Base-by-base conservation (phyloP, 2,797 vertebrate genomes). In the Periophthalmus magnuspinnatus region DNA sequence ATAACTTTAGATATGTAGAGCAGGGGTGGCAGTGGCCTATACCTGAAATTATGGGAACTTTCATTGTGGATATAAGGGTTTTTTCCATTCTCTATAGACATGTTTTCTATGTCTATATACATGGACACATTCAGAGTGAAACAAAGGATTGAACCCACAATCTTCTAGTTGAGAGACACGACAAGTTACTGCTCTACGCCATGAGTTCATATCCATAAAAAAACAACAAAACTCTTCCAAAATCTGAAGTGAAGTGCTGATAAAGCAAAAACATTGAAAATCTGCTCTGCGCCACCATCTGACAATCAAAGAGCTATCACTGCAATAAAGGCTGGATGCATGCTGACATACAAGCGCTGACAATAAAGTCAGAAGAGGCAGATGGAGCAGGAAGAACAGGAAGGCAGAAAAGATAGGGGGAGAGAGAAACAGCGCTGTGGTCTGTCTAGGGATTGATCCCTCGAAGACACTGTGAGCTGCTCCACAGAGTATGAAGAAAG, bases 371-470 rank as follows among this genome's bases (percentile, higher is more conserved):
- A 58, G 73, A 84, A 64, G 72, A 83, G 73, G 75, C 67, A 66
- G 77, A 80, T 56, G 71, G 67, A 72, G 66, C 55, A 67, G 66
- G 73, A 72, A 74, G 45, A 74, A 75, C 61, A 52, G 56, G 77
- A 72, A 67, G 28, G 17, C 13, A 38, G 3, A 55, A 76, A 82
- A 76, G 71, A 80, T 80, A 61, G 78, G 78, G 81, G 58, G 60
- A 72, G 72, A 70, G 62, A 72, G 72, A 70, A 77, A 74, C 71
- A 74, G 77, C 41, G 66, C 59, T 79, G 78, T 65, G 56, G 68
- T 77, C 45, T 79, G 84, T 84, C 79, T 70, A 72, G 81, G 81
- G 87, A 90, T 74, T 85, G 74, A 88, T 86, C 77, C 80, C 79
- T 80, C 76, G 47, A 79, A 84, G 81, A 87, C 73, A 77, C 69